Percentiles rank a stretch among this genome's conserved stretches.
These are phyloP conservation scores for Anhinga rufa DNA, from an alignment of 2,113 vertebrate genomes.

Conservation along the genomic window DNA sequence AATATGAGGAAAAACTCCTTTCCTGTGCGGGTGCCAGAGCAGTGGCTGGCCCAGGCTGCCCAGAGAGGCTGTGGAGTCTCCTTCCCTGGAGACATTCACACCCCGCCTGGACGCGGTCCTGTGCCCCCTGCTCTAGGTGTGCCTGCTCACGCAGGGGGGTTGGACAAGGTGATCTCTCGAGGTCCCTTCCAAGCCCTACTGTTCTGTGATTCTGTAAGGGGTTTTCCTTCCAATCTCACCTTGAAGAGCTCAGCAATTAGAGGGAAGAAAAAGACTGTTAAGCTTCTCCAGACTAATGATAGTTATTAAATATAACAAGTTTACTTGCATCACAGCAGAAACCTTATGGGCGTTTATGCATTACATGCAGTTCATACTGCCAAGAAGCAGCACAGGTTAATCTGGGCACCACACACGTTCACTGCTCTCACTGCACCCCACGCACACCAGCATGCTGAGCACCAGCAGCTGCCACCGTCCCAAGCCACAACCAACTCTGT, in stretches of 20 bases:
- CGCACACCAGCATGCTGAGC: accelerated
- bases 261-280: not conserved
- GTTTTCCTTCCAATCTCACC: not conserved
- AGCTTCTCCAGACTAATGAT: not conserved
- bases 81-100: too few species aligned
- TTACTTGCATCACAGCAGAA: not conserved
- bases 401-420: accelerated
- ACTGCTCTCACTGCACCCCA: too few species aligned
- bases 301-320: not conserved
- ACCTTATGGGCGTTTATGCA: too few species aligned
- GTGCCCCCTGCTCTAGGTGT: too few species aligned
- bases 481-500: not conserved
- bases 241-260: not conserved
- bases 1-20: too few species aligned
- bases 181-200: too few species aligned
- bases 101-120: too few species aligned
- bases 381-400: not conserved
- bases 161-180: too few species aligned
- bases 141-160: too few species aligned
- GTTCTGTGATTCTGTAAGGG: not conserved
- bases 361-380: not conserved
- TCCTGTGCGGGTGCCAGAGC: too few species aligned
- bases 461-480: accelerated
- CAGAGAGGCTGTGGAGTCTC: too few species aligned
- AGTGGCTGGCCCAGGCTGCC: too few species aligned